Evolutionary conservation across 2,888 invertebrate species (phyloP), one percentile per base, ranked within the genome.

Genomic region (Pseudococcus jackbeardsleyi): DNA sequence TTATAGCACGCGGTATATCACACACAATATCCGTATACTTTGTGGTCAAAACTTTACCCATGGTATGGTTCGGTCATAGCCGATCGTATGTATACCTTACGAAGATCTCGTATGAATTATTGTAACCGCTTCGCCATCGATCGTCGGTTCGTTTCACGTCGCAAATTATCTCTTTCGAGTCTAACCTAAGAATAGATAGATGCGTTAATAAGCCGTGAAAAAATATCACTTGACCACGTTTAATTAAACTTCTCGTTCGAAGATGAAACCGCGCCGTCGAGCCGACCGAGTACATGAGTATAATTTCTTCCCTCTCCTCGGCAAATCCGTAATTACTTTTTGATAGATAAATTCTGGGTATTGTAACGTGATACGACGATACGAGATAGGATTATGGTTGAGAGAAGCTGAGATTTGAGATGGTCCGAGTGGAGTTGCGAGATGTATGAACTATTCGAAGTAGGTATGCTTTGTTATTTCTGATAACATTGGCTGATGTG

Each of bases 201-300:
- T 33, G 26, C 68, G 68, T 72, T 72, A 72, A 72, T 72, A 72
- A 72, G 68, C 68, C 68, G 68, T 72, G 68, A 72, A 72, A 72
- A 72, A 72, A 22, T 72, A 72, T 72, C 68, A 72, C 68, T 72
- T 72, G 68, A 72, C 68, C 68, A 72, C 68, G 68, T 72, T 72
- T 72, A 72, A 72, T 72, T 72, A 72, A 72, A 72, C 68, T 26
- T 72, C 68, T 72, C 26, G 26, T 72, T 72, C 33, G 4, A 6
- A 15, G 68, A 72, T 72, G 11, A 26, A 72, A 72, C 68, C 26
- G 26, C 68, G 19, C 68, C 33, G 12, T 33, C 33, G 33, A 19
- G 19, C 11, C 59, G n/a, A 19, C 19, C 19, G 9, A 19, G 8
- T 59, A 8, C 19, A 33, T 33, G 26, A 33, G 6, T 59, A 59